Conservation (phyloP, 2,797 vertebrate genomes). For the Paramormyrops hopkinsi region DNA sequence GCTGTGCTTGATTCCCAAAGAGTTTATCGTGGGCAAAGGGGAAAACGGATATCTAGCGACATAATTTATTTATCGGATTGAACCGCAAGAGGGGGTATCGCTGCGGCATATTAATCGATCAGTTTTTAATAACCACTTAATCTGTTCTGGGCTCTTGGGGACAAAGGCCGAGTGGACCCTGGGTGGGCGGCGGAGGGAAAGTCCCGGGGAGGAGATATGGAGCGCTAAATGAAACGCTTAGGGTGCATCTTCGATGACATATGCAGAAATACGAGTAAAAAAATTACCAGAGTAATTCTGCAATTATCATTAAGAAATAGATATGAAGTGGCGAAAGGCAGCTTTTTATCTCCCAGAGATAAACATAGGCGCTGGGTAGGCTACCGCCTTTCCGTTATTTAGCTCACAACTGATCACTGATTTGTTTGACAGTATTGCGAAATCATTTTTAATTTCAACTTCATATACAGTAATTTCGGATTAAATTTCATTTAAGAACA, state of each 20-base stretch:
- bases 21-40: neutral
- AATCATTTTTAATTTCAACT: neutral
- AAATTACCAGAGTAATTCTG: neutral
- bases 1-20: neutral
- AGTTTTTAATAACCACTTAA: neutral
- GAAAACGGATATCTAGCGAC: neutral
- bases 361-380: neutral
- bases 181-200: neutral
- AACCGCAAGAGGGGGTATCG: neutral
- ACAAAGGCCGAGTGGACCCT: neutral
- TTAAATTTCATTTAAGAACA: neutral
- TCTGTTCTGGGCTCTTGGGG: neutral
- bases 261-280: neutral
- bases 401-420: neutral
- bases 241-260: neutral
- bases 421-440: neutral
- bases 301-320: neutral
- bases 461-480: neutral
- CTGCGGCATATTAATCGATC: neutral
- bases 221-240: neutral
- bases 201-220: neutral
- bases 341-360: neutral
- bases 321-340: neutral
- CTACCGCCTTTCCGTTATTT: neutral
- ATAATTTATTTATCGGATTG: neutral